phyloP scores from a whole-genome alignment of 2,113 vertebrate species.

The Mesoclemmys tuberculata region DNA sequence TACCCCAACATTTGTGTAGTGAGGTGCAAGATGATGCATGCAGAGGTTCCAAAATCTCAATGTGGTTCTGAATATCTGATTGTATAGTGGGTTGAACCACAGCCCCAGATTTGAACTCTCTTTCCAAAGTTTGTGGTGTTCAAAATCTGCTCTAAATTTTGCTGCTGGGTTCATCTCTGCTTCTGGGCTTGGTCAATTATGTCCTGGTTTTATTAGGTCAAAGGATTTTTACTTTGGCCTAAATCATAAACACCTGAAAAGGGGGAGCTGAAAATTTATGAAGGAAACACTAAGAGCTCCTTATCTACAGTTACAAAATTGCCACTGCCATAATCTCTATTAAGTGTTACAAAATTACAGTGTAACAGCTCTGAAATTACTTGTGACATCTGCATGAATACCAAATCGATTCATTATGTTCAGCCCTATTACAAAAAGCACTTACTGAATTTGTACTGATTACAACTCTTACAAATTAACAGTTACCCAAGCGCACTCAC shows the following conservation, averaged over 20 bases:
- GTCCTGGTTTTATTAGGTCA: background rate
- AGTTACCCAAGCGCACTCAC: constrained; percentile 44
- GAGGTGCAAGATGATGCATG: rapidly evolving
- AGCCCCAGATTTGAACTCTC: background rate
- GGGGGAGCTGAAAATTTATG: constrained; percentile 56
- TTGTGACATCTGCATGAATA: constrained; percentile 78
- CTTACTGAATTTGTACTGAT: constrained; percentile 78
- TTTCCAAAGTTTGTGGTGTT: background rate
- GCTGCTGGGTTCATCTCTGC: background rate
- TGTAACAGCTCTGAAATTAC: constrained; percentile 77
- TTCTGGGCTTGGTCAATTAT: background rate
- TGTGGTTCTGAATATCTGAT: background rate
- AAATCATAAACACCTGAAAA: constrained; percentile 60
- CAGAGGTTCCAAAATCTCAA: background rate
- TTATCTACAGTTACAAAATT: constrained; percentile 74
- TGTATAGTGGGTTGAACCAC: background rate
- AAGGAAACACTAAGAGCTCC: constrained; percentile 57
- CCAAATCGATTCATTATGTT: constrained; percentile 72
- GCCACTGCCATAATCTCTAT: constrained; percentile 71
- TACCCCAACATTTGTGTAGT: background rate
- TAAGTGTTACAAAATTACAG: constrained; percentile 76
- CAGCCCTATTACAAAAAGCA: constrained; percentile 73
- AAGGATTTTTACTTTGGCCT: constrained; percentile 27
- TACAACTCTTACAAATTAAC: constrained; percentile 76
- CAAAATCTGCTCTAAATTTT: background rate